Evolutionary conservation across 2,888 invertebrate species (phyloP).

Genomic region (Atethmia centrago): DNA sequence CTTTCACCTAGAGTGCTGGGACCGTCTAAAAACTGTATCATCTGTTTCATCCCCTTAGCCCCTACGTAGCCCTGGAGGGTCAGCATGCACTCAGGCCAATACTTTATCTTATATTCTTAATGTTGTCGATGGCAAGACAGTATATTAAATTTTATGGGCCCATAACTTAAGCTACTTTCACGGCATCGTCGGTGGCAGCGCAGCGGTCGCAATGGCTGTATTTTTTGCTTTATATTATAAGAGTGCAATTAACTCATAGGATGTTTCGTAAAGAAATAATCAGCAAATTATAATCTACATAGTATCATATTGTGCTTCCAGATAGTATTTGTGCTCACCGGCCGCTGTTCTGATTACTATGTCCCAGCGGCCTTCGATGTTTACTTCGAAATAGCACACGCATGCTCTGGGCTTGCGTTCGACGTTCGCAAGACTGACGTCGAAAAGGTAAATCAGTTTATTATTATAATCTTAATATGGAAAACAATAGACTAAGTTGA

Average conservation of each 20-base stretch:
- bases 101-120: neutral
- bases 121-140: neutral
- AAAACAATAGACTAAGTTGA: neutral
- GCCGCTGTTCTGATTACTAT: neutral
- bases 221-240: neutral
- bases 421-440: slow-evolving; percentile 28
- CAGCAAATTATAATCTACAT: neutral
- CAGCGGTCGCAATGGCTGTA: neutral
- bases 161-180: neutral
- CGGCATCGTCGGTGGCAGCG: neutral
- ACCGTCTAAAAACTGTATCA: neutral
- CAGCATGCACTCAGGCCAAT: too few species aligned
- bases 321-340: slow-evolving; percentile 63
- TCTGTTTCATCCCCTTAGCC: neutral
- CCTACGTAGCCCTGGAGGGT: too few species aligned
- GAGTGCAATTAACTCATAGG: neutral
- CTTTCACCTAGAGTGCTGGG: neutral
- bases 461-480: neutral
- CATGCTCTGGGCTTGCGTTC: slow-evolving; percentile 56
- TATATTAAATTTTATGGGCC: neutral
- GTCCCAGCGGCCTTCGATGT: slow-evolving; percentile 24
- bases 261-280: neutral
- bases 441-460: slow-evolving; percentile 32
- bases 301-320: slow-evolving; percentile 26
- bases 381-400: slow-evolving; percentile 58